Percentiles rank a stretch among this genome's conserved stretches.
Conservation (phyloP, 2,888 invertebrate species). For the Amaurobius ferox region DNA sequence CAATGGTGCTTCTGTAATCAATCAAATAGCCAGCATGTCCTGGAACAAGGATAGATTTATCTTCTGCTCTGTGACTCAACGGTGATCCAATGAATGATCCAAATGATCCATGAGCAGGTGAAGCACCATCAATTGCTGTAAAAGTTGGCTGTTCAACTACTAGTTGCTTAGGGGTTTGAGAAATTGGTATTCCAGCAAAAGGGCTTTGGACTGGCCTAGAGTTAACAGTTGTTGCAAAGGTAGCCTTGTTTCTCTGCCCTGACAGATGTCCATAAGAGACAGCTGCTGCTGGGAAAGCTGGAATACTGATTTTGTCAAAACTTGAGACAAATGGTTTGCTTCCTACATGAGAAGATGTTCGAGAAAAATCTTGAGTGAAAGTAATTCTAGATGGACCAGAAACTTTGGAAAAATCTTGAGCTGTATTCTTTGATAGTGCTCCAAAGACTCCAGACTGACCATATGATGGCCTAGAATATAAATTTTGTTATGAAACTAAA, state of each 20-base stretch:
- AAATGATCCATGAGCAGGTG: neutral
- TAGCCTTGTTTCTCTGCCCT: neutral
- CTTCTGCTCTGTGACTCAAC: too few relatives aligned
- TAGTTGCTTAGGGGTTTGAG: neutral
- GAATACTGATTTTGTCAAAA: neutral
- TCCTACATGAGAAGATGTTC: neutral
- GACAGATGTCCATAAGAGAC: neutral
- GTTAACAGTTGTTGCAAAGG: neutral
- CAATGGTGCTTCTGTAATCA: too few relatives aligned
- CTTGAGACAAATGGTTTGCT: neutral
- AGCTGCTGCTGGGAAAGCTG: neutral
- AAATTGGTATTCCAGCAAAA: neutral
- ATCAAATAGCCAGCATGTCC: neutral
- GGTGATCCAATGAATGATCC: too few relatives aligned
- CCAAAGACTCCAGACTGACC: neutral
- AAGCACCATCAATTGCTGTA: neutral
- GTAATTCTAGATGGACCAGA: neutral
- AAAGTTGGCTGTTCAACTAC: neutral
- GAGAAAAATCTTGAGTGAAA: neutral
- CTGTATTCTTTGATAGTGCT: neutral
- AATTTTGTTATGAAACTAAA: too few relatives aligned
- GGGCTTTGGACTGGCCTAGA: neutral
- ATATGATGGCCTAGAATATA: neutral
- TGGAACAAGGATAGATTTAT: too few relatives aligned
- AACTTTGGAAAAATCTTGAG: neutral